Conservation (phyloP, 2,888 invertebrate species). For the Harpagoxenus sublaevis region DNA sequence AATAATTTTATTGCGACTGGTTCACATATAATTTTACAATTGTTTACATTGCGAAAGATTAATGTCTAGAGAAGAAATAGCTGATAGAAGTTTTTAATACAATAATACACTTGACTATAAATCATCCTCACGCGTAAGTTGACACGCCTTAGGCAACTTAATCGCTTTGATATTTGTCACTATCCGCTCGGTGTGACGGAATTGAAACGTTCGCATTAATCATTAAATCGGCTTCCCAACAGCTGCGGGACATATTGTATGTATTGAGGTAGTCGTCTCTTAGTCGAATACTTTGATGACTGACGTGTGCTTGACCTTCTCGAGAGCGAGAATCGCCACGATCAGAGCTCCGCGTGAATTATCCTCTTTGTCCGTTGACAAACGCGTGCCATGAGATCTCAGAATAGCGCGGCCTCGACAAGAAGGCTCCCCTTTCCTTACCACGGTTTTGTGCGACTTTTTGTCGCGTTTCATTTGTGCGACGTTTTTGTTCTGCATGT, state of each 20-base stretch:
- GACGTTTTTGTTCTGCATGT: constrained; percentile 7
- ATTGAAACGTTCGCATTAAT: constrained; percentile 47
- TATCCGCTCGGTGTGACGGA: constrained; percentile 34
- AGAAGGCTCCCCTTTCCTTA: constrained; percentile 11
- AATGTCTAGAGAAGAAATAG: not conserved
- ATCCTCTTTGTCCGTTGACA: constrained; percentile 53
- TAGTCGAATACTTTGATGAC: constrained; percentile 55
- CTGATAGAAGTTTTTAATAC: constrained; percentile 21
- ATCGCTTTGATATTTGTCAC: constrained; percentile 42
- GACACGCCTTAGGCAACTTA: constrained; percentile 36
- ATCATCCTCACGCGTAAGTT: constrained; percentile 28
- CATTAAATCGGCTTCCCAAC: constrained; percentile 40
- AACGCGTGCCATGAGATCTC: constrained; percentile 35
- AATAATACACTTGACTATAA: constrained; percentile 26
- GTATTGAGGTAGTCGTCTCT: constrained; percentile 21
- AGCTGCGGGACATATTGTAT: not conserved
- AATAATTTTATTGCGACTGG: not conserved
- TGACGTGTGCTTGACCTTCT: constrained; percentile 67
- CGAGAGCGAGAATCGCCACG: constrained; percentile 20
- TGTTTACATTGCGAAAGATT: not conserved
- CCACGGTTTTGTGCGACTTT: constrained; percentile 14
- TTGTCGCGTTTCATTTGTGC: constrained; percentile 7
- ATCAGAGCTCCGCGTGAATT: constrained; percentile 47
- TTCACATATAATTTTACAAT: not conserved
- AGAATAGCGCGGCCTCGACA: constrained; percentile 29